Conservation (phyloP, 2,113 vertebrate genomes). For the Philantomba maxwellii region DNA sequence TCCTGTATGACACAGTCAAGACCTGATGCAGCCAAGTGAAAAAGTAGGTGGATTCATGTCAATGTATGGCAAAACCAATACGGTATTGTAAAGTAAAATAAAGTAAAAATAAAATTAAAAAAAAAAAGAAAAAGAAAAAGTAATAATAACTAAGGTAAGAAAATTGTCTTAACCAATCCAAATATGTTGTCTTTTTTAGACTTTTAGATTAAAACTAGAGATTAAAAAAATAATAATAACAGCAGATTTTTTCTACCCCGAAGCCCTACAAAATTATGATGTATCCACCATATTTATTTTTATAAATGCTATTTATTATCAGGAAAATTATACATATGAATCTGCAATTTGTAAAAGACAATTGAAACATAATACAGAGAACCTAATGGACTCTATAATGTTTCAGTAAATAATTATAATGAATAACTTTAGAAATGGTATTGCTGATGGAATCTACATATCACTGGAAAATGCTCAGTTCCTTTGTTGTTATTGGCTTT, state of each 20-base stretch:
- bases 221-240: not conserved
- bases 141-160: not conserved
- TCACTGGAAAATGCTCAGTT: not conserved
- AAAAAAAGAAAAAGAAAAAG: not conserved
- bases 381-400: not conserved
- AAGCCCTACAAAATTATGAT: not conserved
- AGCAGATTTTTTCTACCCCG: not conserved
- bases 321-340: constrained; percentile 25
- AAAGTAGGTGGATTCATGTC: too few relatives aligned
- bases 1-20: not conserved
- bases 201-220: not conserved
- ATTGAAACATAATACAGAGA: not conserved
- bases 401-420: not conserved
- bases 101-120: too few relatives aligned
- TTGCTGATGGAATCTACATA: not conserved
- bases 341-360: not conserved
- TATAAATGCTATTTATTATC: not conserved
- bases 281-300: not conserved
- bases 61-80: too few relatives aligned
- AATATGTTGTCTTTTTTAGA: not conserved
- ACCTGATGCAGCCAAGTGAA: not conserved
- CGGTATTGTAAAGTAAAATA: too few relatives aligned
- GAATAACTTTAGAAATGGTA: not conserved
- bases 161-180: not conserved
- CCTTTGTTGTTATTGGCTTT: not conserved